Percentiles rank a stretch among this genome's conserved stretches.
phyloP scores from a whole-genome alignment of 2,888 invertebrate genomes.

The Sesia bembeciformis region DNA sequence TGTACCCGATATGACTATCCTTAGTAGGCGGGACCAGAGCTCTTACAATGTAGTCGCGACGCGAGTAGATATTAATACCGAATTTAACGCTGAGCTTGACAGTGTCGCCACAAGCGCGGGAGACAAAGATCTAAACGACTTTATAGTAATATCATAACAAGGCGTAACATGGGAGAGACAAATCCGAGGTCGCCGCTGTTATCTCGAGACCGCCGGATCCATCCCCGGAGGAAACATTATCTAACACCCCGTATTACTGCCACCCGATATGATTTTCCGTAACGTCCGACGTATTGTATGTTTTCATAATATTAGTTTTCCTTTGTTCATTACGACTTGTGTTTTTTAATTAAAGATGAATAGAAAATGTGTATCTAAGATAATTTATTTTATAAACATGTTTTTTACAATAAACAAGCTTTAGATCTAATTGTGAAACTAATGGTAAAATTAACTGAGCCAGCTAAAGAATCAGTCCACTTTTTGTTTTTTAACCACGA shows the following conservation, averaged over 20 bases:
- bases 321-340: neutral
- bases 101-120: neutral
- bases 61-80: too few relatives aligned
- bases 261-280: constrained; percentile 40
- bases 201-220: constrained; percentile 25
- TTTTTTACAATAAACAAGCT: too few relatives aligned
- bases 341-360: too few relatives aligned
- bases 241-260: constrained; percentile 38
- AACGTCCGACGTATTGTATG: constrained; percentile 30
- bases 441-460: too few relatives aligned
- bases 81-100: neutral
- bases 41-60: too few relatives aligned
- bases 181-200: constrained; percentile 47
- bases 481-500: too few relatives aligned
- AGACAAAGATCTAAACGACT: constrained; percentile 20
- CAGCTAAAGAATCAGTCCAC: too few relatives aligned
- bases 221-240: constrained; percentile 48
- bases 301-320: constrained; percentile 33
- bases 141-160: constrained; percentile 22
- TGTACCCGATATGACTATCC: too few relatives aligned
- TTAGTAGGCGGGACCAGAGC: too few relatives aligned
- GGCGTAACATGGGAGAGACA: constrained; percentile 30
- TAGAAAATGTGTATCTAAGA: too few relatives aligned
- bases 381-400: too few relatives aligned
- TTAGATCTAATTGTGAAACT: too few relatives aligned